Percentiles rank a stretch among this genome's conserved stretches.
phyloP scores from a whole-genome alignment of 2,797 vertebrate genomes.

The Arnoldichthys spilopterus region DNA sequence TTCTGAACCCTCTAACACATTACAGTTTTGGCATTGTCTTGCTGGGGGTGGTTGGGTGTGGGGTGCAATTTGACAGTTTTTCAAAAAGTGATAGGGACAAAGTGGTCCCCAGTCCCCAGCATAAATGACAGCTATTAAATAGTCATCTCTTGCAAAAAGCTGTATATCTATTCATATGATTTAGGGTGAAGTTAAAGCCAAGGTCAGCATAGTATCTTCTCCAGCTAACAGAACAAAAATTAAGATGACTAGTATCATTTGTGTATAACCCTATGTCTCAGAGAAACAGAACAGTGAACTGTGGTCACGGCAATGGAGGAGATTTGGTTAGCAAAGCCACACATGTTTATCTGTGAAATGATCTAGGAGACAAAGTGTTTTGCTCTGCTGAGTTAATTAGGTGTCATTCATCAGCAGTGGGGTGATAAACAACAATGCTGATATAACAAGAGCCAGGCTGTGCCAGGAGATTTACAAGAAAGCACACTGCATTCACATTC shows the following conservation, averaged over 20 bases:
- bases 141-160: not conserved
- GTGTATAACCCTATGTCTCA: not conserved
- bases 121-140: no score
- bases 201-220: not conserved
- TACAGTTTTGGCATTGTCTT: not conserved
- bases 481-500: conserved; percentile 10
- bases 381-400: conserved; percentile 49
- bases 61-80: conserved; percentile 43
- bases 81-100: no score
- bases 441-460: conserved; percentile 33
- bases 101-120: no score
- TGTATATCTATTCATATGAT: not conserved
- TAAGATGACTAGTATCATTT: conserved; percentile 12
- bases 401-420: conserved; percentile 49
- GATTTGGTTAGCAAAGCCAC: conserved; percentile 26
- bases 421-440: conserved; percentile 49
- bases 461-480: conserved; percentile 43
- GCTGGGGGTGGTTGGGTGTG: no score
- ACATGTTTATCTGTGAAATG: conserved; percentile 44
- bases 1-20: conserved; percentile 18
- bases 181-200: not conserved
- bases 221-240: not conserved
- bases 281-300: conserved; percentile 2
- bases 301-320: not conserved
- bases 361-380: conserved; percentile 39